Evolutionary conservation across 2,797 vertebrate genomes (phyloP).

Genomic region (Rachycentron canadum): DNA sequence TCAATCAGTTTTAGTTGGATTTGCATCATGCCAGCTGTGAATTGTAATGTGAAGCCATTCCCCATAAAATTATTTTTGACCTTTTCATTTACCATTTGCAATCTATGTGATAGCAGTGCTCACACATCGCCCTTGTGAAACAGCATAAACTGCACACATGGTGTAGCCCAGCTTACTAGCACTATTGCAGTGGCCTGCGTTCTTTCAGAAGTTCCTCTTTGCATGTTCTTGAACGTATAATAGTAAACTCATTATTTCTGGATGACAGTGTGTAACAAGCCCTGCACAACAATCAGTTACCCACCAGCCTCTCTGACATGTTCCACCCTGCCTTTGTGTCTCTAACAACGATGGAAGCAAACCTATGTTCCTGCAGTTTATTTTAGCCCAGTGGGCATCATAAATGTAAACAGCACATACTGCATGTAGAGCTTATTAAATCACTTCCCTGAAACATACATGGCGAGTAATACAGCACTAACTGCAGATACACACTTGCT

Average conservation of each 20-base stretch:
- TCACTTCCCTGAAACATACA: background rate
- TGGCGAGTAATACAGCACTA: background rate
- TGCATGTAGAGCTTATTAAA: background rate
- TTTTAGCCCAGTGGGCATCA: background rate
- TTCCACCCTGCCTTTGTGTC: background rate
- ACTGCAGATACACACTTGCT: background rate
- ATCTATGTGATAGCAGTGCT: background rate
- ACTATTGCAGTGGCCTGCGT: background rate
- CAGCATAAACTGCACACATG: background rate
- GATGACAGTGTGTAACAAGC: background rate
- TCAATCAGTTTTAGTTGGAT: background rate
- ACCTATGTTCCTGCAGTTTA: background rate
- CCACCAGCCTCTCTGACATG: background rate
- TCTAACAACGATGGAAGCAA: background rate
- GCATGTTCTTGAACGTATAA: background rate
- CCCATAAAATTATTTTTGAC: background rate
- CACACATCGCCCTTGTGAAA: background rate
- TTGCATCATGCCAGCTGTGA: background rate
- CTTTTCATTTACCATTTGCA: background rate
- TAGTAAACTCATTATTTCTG: background rate
- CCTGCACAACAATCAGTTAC: background rate
- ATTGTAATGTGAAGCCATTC: background rate
- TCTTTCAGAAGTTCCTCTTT: background rate
- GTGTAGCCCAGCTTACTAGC: background rate
- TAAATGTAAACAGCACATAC: background rate